These are phyloP conservation scores for Crossoptilon crossoptilon DNA, from an alignment of 2,797 vertebrate species.

Conservation along the genomic window DNA sequence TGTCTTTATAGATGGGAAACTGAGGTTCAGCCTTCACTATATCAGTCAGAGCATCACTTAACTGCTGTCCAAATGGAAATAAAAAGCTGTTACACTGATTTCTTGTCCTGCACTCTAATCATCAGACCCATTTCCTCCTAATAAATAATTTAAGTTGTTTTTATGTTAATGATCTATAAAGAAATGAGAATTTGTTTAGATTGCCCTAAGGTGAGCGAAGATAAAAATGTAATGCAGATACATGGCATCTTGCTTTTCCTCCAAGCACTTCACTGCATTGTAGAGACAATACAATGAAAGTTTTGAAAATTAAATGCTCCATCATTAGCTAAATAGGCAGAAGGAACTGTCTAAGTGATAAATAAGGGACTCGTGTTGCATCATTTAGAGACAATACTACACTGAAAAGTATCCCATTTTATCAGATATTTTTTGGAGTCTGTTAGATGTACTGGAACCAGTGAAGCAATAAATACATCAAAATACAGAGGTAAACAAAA, in stretches of 20 bases:
- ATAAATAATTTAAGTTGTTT: constrained; percentile 36
- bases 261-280: neutral
- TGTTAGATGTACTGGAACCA: constrained; percentile 10
- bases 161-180: constrained; percentile 39
- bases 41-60: neutral
- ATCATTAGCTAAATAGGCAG: constrained; percentile 55
- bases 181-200: neutral
- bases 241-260: neutral
- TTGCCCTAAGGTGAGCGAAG: neutral
- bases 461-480: constrained; percentile 71
- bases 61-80: neutral
- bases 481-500: constrained; percentile 69
- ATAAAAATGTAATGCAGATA: neutral
- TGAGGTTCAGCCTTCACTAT: neutral
- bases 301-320: constrained; percentile 46
- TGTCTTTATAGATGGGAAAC: neutral
- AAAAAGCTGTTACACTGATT: neutral
- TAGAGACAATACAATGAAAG: constrained; percentile 7
- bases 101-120: neutral
- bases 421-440: constrained; percentile 27
- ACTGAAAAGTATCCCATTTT: neutral
- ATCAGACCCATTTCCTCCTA: neutral
- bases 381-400: neutral
- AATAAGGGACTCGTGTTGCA: neutral
- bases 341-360: constrained; percentile 25